Evolutionary conservation across 2,797 vertebrate species (phyloP).

Genomic region (Synanceia verrucosa): DNA sequence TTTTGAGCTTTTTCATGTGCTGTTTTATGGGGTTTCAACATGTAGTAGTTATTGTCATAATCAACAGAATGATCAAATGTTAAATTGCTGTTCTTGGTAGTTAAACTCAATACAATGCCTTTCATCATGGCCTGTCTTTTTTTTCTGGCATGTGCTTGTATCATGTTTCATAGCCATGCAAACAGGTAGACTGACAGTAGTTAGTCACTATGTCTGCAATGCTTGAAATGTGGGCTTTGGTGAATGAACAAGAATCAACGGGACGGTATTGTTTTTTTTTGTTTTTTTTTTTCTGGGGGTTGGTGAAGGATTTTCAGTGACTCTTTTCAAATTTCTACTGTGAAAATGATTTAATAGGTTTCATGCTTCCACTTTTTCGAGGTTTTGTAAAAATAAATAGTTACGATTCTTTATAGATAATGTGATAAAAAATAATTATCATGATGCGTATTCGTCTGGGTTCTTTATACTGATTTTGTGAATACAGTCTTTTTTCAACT

Average conservation of each 20-base stretch:
- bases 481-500: neutral
- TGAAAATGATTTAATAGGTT: conserved; percentile 52
- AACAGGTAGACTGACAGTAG: conserved; percentile 23
- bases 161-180: conserved; percentile 56
- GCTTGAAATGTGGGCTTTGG: conserved; percentile 15
- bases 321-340: conserved; percentile 55
- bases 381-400: conserved; percentile 50
- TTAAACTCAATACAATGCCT: neutral
- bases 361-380: conserved; percentile 40
- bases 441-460: neutral
- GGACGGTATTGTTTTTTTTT: neutral
- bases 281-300: too few relatives aligned
- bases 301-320: conserved; percentile 29
- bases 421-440: conserved; percentile 39
- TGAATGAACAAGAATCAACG: conserved; percentile 13
- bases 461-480: neutral
- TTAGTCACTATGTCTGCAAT: conserved; percentile 10
- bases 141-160: neutral
- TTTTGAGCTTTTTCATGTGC: neutral
- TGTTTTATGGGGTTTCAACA: neutral
- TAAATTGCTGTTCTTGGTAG: neutral
- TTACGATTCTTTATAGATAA: conserved; percentile 42
- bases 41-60: neutral
- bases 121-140: conserved; percentile 1
- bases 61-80: neutral